A percentile compares a stretch with the other conserved stretches of the same genome.
phyloP scores from a whole-genome alignment of 2,113 vertebrate species.

The Trinectes maculatus region DNA sequence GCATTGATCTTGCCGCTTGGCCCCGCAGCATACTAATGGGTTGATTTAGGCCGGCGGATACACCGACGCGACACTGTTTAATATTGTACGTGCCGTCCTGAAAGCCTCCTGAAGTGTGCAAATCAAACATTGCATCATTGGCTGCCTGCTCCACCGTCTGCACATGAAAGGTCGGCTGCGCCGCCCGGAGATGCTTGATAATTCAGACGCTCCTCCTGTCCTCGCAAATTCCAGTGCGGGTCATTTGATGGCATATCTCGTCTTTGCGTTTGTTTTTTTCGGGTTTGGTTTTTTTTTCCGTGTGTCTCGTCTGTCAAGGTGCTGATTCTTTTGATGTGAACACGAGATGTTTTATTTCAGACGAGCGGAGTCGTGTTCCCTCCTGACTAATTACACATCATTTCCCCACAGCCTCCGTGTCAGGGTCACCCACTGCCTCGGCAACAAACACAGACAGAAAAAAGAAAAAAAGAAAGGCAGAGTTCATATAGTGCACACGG shows the following conservation, averaged over 20 bases:
- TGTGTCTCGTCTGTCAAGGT: conserved; percentile 22
- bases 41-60: conserved; percentile 76
- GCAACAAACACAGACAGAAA: conserved; percentile 87
- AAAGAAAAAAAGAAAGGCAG: conserved; percentile 83
- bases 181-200: conserved; percentile 47
- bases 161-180: conserved; percentile 62
- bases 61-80: conserved; percentile 70
- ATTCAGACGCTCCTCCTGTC: conserved; percentile 55
- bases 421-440: conserved; percentile 82
- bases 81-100: conserved; percentile 69
- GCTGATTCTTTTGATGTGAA: conserved; percentile 50
- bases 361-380: conserved; percentile 72
- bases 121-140: conserved; percentile 77
- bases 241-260: conserved; percentile 55
- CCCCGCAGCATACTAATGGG: conserved; percentile 77
- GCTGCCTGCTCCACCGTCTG: conserved; percentile 57
- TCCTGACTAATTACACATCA: conserved; percentile 89
- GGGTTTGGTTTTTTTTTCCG: too few relatives aligned
- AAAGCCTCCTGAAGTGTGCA: conserved; percentile 67
- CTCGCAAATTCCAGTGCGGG: conserved; percentile 49
- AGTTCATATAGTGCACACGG: conserved; percentile 93
- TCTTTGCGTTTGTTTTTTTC: background rate
- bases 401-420: conserved; percentile 82
- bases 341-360: conserved; percentile 63
- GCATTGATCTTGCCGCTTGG: conserved; percentile 73